Evolutionary conservation across 2,888 invertebrate genomes (phyloP).

Genomic region (Beris chalybata): DNA sequence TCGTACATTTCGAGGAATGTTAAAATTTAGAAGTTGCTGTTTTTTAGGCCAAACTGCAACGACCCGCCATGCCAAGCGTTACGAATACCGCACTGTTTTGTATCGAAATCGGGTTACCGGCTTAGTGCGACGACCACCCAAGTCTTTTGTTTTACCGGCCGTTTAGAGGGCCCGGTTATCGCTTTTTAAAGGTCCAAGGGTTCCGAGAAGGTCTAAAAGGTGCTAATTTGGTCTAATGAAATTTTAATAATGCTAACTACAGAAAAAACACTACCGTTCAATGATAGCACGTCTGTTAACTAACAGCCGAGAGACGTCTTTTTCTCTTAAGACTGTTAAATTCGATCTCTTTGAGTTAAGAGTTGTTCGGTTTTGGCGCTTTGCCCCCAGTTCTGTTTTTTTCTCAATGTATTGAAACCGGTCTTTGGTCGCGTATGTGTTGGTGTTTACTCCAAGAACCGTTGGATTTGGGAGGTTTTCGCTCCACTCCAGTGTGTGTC

Average conservation of each 20-base stretch:
- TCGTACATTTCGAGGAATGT: no score
- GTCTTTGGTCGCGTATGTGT: constrained; percentile 14
- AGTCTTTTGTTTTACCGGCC: constrained; percentile 2
- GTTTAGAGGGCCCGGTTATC: no score
- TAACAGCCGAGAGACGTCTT: constrained; percentile 3
- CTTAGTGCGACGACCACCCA: background rate
- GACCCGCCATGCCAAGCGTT: no score
- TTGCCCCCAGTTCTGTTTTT: constrained; percentile 11
- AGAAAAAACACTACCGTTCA: background rate
- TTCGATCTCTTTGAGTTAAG: no score
- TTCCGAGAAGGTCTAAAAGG: no score
- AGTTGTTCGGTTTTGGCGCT: no score
- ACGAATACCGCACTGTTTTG: no score
- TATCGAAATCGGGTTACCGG: background rate
- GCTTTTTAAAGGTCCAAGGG: no score
- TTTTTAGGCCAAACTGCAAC: no score
- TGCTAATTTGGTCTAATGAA: no score
- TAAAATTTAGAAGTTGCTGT: no score
- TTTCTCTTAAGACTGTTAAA: constrained; percentile 1
- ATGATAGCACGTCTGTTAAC: background rate
- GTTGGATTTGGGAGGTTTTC: constrained; percentile 29
- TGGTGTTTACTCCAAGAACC: constrained; percentile 31
- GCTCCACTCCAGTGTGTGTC: constrained; percentile 13
- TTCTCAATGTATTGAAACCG: constrained; percentile 16
- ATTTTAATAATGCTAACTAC: no score